Conservation (phyloP, 1,140 invertebrate species). For the Lasioglossum albipes region DNA sequence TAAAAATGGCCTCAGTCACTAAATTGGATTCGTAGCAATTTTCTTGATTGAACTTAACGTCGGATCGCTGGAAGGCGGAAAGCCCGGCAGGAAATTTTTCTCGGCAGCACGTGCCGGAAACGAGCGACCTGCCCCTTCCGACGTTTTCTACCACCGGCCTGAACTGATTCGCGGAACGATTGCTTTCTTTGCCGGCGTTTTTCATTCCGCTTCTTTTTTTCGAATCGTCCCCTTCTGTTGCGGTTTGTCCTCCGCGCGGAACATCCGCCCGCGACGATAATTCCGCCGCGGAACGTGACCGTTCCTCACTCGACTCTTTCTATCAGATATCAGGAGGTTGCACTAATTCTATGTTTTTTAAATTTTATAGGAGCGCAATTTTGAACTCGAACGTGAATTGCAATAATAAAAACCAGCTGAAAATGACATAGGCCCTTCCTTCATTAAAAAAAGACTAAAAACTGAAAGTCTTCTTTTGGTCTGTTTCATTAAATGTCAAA, state of each 20-base stretch:
- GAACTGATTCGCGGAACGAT: conserved; percentile 46
- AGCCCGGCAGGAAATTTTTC: conserved; percentile 34
- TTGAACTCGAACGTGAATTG: too few species aligned
- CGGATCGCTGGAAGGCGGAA: conserved; percentile 26
- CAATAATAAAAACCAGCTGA: too few species aligned
- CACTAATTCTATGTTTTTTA: too few species aligned
- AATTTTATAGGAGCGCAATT: too few species aligned
- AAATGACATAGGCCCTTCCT: too few species aligned
- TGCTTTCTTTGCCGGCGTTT: conserved; percentile 21
- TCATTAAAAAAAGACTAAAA: too few species aligned
- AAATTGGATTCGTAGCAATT: conserved; percentile 26
- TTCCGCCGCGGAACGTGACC: conserved; percentile 9
- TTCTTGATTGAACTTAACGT: conserved; percentile 32
- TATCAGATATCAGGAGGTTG: too few species aligned
- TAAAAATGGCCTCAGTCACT: conserved; percentile 11
- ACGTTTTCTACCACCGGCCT: conserved; percentile 26
- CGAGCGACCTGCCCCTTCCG: conserved; percentile 31
- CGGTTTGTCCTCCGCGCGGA: background rate
- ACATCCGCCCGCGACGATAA: conserved; percentile 11
- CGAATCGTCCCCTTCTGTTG: conserved; percentile 4
- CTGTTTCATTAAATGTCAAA: too few species aligned
- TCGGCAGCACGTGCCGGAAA: conserved; percentile 46
- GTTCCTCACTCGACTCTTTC: background rate
- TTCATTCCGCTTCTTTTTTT: background rate
- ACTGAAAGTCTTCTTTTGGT: too few species aligned